Conservation (phyloP, 2,888 invertebrate genomes). For the Saturnia japonica region DNA sequence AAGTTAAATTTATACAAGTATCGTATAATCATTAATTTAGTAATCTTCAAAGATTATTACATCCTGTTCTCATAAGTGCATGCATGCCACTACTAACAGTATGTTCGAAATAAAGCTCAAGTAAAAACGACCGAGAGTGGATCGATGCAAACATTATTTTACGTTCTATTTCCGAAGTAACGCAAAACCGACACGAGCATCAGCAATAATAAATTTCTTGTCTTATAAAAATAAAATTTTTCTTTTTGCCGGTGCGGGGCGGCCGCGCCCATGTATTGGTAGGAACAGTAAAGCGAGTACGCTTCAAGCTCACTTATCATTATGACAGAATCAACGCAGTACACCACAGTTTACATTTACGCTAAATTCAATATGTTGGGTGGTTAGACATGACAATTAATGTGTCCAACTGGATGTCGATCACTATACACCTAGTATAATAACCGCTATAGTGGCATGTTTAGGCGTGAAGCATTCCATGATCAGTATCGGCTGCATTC, state of each 20-base stretch:
- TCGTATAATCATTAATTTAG: neutral
- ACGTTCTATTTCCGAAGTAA: slow-evolving; percentile 76
- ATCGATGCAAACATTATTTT: slow-evolving; percentile 61
- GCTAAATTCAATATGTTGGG: neutral
- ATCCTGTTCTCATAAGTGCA: neutral
- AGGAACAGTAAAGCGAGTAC: slow-evolving; percentile 32
- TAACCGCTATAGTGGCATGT: too few species aligned
- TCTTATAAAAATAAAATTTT: slow-evolving; percentile 82
- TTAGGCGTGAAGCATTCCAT: too few species aligned
- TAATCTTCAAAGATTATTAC: neutral
- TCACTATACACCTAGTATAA: too few species aligned
- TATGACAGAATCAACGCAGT: neutral
- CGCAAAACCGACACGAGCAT: slow-evolving; percentile 76
- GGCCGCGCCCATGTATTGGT: slow-evolving; percentile 49
- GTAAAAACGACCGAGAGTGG: slow-evolving; percentile 38
- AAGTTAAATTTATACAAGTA: neutral
- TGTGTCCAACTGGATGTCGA: too few species aligned
- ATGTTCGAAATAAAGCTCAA: slow-evolving; percentile 16
- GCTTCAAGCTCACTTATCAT: neutral
- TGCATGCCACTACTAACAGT: neutral
- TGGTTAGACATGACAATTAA: too few species aligned
- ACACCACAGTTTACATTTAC: neutral
- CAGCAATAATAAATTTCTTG: slow-evolving; percentile 80
- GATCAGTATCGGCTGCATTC: too few species aligned
- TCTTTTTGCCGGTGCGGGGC: slow-evolving; percentile 73